Evolutionary conservation across 1,140 invertebrate species (phyloP), one percentile per base, ranked within the genome.

Genomic region (Penaeus chinensis): DNA sequence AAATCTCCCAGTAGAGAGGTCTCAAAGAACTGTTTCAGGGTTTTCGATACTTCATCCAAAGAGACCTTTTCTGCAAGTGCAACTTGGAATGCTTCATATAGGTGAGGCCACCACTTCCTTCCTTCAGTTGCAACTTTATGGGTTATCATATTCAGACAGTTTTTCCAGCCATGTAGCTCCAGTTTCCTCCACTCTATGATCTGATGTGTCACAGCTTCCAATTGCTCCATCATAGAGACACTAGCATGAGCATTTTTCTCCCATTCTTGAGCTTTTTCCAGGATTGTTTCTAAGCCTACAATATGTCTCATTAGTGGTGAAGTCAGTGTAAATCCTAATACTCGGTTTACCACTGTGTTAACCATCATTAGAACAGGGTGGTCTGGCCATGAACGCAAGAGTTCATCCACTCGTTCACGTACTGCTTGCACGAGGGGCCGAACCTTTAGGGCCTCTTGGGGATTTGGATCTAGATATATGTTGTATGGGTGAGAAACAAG

Each of bases 151-250:
- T 92, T 91, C 0, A 98, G 92, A 80, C 95, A 95, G 91, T 95
- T 94, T 89, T 96, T 96, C 97, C 97, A 98, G 90, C 95, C 94
- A 61, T 94, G 94, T 76, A 99, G 93, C 92, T 99, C 99, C 3
- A 98, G 91, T 92, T 97, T 96, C 83, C 98, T 94, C 98, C 98
- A 99, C 47, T 95, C 93, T 74, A 99, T 95, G 71, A 99, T 96
- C 90, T 97, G 94, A 84, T 95, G 93, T 3, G 96, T 96, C 0
- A 99, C 92, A 69, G 94, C 93, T 27, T 94, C 92, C 18, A 96
- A 94, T 85, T 96, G 93, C 0, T 95, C 93, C 0, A 94, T 93
- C 91, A 99, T 92, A 86, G 96, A 97, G 61, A 99, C 97, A 5
- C 95, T 95, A 89, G 94, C 60, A 76, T 90, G 90, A 65, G 90